Percentiles rank a stretch among this genome's conserved stretches.
phyloP scores from a whole-genome alignment of 2,888 invertebrate genomes.

The Sabatieria punctata region DNA sequence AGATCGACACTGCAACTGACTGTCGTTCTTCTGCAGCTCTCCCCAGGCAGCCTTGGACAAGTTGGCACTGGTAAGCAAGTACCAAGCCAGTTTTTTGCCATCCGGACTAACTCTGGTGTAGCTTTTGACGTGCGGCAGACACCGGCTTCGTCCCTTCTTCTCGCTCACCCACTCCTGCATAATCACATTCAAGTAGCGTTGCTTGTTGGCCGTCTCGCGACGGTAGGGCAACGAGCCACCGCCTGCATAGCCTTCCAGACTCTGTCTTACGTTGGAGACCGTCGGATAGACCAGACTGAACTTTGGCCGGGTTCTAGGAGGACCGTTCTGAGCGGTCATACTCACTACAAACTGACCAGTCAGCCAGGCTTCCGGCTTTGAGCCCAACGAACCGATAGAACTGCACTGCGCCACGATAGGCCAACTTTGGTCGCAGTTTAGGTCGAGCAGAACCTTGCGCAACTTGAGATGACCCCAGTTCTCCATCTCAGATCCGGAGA shows the following conservation, averaged over 20 bases:
- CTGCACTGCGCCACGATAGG: slow-evolving; percentile 63
- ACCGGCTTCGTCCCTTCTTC: slow-evolving; percentile 49
- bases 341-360: slow-evolving; percentile 53
- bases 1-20: slow-evolving; percentile 50
- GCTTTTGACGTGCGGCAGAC: slow-evolving; percentile 88
- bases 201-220: slow-evolving; percentile 56
- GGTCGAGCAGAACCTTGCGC: slow-evolving; percentile 33
- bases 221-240: slow-evolving; percentile 77
- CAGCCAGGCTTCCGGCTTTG: slow-evolving; percentile 49
- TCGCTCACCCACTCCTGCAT: slow-evolving; percentile 58
- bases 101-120: slow-evolving; percentile 48
- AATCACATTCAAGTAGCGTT: slow-evolving; percentile 58
- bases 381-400: slow-evolving; percentile 70
- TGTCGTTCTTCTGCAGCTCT: slow-evolving; percentile 44
- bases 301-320: background rate
- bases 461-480: slow-evolving; percentile 48
- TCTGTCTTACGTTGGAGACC: slow-evolving; percentile 60
- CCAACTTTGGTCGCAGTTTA: background rate
- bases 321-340: slow-evolving; percentile 18
- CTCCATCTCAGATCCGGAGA: slow-evolving; percentile 42
- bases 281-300: slow-evolving; percentile 49
- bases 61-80: slow-evolving; percentile 56
- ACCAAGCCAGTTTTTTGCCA: slow-evolving; percentile 10
- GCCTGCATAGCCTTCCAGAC: slow-evolving; percentile 64
- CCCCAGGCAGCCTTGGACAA: slow-evolving; percentile 97